Evolutionary conservation across 2,797 vertebrate species (phyloP).

Genomic region (Octomys mimax): DNA sequence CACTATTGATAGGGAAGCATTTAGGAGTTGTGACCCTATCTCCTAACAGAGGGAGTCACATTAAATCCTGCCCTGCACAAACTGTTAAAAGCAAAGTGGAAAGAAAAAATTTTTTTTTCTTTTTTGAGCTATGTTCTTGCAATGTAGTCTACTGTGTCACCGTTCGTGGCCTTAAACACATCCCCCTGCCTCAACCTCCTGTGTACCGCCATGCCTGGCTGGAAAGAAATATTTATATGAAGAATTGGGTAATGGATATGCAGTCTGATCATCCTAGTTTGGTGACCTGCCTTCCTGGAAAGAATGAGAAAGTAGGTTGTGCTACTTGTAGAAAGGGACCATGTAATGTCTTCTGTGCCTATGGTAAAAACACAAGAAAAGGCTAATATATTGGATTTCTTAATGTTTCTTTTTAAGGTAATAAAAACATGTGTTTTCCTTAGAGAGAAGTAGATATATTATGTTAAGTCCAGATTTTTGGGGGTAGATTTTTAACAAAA

Average conservation of each 20-base stretch:
- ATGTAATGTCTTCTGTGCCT: neutral
- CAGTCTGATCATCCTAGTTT: slow-evolving; percentile 3
- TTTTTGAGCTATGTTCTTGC: neutral
- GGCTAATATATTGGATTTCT: slow-evolving; percentile 5
- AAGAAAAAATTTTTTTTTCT: neutral
- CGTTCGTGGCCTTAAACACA: neutral
- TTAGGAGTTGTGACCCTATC: neutral
- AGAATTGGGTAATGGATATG: neutral
- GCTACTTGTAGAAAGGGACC: neutral
- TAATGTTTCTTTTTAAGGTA: neutral
- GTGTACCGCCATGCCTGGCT: neutral
- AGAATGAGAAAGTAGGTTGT: neutral
- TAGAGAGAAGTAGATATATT: slow-evolving; percentile 17
- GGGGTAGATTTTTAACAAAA: slow-evolving; percentile 8
- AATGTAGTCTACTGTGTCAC: neutral
- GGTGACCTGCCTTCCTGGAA: neutral
- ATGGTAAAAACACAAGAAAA: neutral
- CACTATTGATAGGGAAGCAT: neutral
- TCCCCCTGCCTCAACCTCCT: neutral
- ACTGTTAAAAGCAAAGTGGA: neutral
- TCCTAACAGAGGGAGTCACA: neutral
- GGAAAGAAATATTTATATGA: neutral
- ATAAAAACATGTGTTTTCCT: slow-evolving; percentile 3
- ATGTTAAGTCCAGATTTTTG: slow-evolving; percentile 19
- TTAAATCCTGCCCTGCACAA: neutral